Evolutionary conservation across 2,888 invertebrate genomes (phyloP).

Genomic region (Xylota sylvarum): DNA sequence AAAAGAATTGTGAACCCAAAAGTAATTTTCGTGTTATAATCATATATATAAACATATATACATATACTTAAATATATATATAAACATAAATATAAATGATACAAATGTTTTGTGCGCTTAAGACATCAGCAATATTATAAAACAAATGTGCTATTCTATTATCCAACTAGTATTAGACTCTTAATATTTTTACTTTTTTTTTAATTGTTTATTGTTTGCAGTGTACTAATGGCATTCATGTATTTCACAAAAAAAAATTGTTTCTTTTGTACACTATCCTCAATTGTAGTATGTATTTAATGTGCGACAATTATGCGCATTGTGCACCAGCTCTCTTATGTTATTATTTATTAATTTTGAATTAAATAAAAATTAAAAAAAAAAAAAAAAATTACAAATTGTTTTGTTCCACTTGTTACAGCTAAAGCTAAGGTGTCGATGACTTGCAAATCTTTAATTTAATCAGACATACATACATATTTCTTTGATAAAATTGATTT

Average conservation of each 20-base stretch:
- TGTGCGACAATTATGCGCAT: slow-evolving; percentile 65
- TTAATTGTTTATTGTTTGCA: slow-evolving; percentile 47
- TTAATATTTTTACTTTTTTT: slow-evolving; percentile 19
- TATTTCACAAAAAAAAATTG: slow-evolving; percentile 45
- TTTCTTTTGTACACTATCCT: slow-evolving; percentile 62
- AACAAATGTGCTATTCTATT: slow-evolving; percentile 73
- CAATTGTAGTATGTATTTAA: slow-evolving; percentile 63
- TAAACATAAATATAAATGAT: slow-evolving; percentile 48
- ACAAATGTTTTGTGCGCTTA: slow-evolving; percentile 66
- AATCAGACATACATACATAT: background rate
- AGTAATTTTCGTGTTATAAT: slow-evolving; percentile 66
- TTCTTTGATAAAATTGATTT: background rate
- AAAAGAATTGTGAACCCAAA: slow-evolving; percentile 60
- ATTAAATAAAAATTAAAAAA: slow-evolving; percentile 61
- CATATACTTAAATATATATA: slow-evolving; percentile 31
- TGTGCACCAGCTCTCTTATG: slow-evolving; percentile 73
- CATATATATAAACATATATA: slow-evolving; percentile 38
- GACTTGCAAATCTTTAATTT: background rate
- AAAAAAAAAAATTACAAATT: slow-evolving; percentile 27
- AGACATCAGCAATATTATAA: slow-evolving; percentile 71
- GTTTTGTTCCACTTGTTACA: background rate
- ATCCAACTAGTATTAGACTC: slow-evolving; percentile 50
- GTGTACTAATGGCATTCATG: slow-evolving; percentile 54
- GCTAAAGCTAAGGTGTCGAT: background rate
- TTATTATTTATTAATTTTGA: slow-evolving; percentile 76